These are phyloP conservation scores for Ornithoptera priamus DNA, from an alignment of 2,888 invertebrate genomes.

Conservation along the genomic window DNA sequence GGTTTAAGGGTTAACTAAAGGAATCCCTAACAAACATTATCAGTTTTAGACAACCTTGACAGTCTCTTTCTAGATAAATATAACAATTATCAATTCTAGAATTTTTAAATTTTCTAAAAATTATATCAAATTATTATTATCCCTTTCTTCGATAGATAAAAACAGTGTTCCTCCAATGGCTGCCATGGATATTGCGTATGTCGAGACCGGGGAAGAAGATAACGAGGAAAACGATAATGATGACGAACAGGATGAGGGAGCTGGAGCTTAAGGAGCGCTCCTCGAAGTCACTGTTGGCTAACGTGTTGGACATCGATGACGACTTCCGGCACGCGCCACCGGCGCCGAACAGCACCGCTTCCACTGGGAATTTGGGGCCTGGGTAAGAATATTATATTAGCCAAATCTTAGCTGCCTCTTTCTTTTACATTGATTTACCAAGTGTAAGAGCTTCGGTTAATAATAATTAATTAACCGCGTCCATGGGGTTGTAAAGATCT, in stretches of 20 bases:
- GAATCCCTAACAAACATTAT: too few relatives aligned
- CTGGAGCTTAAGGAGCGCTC: slow-evolving; percentile 95
- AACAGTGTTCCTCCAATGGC: slow-evolving; percentile 97
- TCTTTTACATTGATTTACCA: too few relatives aligned
- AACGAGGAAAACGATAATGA: slow-evolving; percentile 92
- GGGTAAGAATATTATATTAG: slow-evolving; percentile 67
- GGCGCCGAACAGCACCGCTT: slow-evolving; percentile 81
- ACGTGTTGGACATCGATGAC: slow-evolving; percentile 97
- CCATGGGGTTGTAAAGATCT: too few relatives aligned
- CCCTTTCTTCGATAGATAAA: slow-evolving; percentile 85
- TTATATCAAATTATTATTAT: background rate
- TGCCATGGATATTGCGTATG: slow-evolving; percentile 98
- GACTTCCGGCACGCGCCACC: slow-evolving; percentile 91
- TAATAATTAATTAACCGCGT: too few relatives aligned
- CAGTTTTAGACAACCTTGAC: too few relatives aligned
- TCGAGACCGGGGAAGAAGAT: slow-evolving; percentile 97
- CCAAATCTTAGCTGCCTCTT: too few relatives aligned
- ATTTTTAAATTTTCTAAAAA: background rate
- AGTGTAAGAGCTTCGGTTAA: too few relatives aligned
- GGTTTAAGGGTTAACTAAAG: too few relatives aligned
- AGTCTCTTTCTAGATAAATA: too few relatives aligned
- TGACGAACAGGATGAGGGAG: slow-evolving; percentile 95
- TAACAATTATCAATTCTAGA: too few relatives aligned
- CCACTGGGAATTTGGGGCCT: slow-evolving; percentile 82
- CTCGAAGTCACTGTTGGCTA: slow-evolving; percentile 95